Evolutionary conservation across 2,113 vertebrate genomes (phyloP).

Genomic region (Fregata magnificens): DNA sequence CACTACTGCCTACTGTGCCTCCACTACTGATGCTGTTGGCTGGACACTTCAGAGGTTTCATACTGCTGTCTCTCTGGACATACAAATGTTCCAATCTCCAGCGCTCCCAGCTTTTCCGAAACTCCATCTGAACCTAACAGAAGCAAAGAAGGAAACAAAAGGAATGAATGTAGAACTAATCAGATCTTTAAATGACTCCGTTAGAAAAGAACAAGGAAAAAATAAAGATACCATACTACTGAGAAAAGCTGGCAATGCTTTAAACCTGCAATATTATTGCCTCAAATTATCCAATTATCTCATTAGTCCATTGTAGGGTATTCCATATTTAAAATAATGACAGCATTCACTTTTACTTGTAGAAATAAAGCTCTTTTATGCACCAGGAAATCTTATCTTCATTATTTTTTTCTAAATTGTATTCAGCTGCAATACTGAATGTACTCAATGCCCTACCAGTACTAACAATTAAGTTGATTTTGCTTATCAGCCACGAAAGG

Average conservation of each 20-base stretch:
- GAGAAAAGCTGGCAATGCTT: conserved; percentile 50
- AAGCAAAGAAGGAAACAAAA: conserved; percentile 24
- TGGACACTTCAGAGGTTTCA: conserved; percentile 78
- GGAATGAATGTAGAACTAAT: not conserved
- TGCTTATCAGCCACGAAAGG: not conserved
- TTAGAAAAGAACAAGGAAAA: conserved; percentile 8
- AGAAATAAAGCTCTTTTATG: conserved; percentile 5
- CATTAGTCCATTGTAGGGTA: not conserved
- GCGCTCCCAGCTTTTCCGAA: conserved; percentile 81
- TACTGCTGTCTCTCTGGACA: conserved; percentile 76
- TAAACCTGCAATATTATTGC: not conserved
- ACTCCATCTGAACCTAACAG: conserved; percentile 79
- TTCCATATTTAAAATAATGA: conserved; percentile 11
- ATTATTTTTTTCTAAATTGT: not conserved
- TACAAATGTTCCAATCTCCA: conserved; percentile 75
- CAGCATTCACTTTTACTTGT: not conserved
- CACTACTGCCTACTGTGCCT: conserved; percentile 69
- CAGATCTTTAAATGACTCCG: conserved; percentile 22
- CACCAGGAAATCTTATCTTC: not conserved
- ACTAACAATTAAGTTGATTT: not conserved
- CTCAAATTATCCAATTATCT: conserved; percentile 25
- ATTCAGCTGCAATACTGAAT: not conserved
- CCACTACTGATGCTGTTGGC: conserved; percentile 78
- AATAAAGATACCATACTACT: not conserved
- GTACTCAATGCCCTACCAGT: not conserved